Percentiles rank a stretch among this genome's conserved stretches.
Conservation (phyloP, 2,113 vertebrate genomes). For the Platysternon megacephalum region DNA sequence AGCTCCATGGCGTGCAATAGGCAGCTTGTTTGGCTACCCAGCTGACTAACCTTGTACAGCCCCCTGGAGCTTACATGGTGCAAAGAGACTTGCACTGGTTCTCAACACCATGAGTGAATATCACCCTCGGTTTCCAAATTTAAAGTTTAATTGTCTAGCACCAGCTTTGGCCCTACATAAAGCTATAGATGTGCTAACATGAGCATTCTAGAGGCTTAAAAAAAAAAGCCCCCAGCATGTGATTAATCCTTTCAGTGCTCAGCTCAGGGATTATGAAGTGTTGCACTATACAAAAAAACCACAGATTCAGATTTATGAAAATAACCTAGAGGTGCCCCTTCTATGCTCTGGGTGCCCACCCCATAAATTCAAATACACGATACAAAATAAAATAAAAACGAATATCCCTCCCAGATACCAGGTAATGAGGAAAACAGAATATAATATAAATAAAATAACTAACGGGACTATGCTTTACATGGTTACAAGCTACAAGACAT, state of each 20-base stretch:
- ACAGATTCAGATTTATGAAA: neutral
- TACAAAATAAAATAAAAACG: neutral
- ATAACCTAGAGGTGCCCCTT: neutral
- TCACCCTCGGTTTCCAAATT: neutral
- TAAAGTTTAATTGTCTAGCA: neutral
- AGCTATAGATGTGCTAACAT: neutral
- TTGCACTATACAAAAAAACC: neutral
- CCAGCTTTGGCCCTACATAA: neutral
- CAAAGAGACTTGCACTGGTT: neutral
- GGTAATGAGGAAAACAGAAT: neutral
- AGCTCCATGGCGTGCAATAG: neutral
- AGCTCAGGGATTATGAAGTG: neutral
- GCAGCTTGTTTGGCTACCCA: neutral
- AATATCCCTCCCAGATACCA: neutral
- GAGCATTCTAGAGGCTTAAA: neutral
- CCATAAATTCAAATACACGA: neutral
- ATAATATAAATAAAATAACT: neutral
- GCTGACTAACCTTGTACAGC: neutral
- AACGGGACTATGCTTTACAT: neutral
- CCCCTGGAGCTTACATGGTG: neutral
- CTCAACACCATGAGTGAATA: neutral
- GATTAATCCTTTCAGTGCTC: neutral
- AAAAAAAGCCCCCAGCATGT: neutral
- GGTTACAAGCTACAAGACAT: neutral
- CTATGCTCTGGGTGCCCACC: neutral